Base-by-base conservation (phyloP, 37 sponge, comb jelly and placozoan genomes). In the Beroe ovata region DNA sequence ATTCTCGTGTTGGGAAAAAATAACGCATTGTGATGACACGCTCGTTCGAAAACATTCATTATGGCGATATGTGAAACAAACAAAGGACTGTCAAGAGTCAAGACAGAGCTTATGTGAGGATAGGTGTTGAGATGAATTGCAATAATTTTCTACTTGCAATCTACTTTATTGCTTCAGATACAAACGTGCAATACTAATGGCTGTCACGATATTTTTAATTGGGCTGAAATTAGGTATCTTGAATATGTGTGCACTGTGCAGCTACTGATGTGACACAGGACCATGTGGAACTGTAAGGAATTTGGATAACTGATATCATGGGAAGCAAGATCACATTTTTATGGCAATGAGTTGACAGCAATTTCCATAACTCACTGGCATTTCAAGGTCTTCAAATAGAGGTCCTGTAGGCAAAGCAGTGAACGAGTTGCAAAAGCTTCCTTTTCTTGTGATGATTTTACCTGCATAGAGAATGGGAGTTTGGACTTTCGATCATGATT, bases 381-480 rank as follows among this genome's bases (percentile, higher is more conserved):
- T 20, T 20, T 61, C 63, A 25, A 61, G 28, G 18, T 11, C 30
- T 30, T 66, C 69, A 32, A 66, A 66, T 37, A 66, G 16, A 29
- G 69, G 30, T 34, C 33, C 69, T 19, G 69, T 32, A 1, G 69
- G 35, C 18, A 66, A 32, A 66, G 69, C 69, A 66, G 32, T 66
- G 69, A 66, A 66, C 36, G 69, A 66, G 36, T 18, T 29, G 16
- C 69, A 29, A 30, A 66, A 30, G 34, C 69, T 66, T 32, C 32
- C 69, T 66, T 66, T 66, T 66, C 69, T 66, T 32, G 25, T 66
- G 33, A 66, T 66, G 19, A 66, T 66, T 30, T 66, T 66, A 14
- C 69, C 69, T 66, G 35, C 23, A 61, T 6, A 6, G n/a, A 61
- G 26, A 61, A 3, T 20, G 21, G 63, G 11, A 16, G 54, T 47